Evolutionary conservation across 2,797 vertebrate genomes (phyloP), one percentile per base, ranked within the genome.

Genomic region (Calcarius lapponicus): DNA sequence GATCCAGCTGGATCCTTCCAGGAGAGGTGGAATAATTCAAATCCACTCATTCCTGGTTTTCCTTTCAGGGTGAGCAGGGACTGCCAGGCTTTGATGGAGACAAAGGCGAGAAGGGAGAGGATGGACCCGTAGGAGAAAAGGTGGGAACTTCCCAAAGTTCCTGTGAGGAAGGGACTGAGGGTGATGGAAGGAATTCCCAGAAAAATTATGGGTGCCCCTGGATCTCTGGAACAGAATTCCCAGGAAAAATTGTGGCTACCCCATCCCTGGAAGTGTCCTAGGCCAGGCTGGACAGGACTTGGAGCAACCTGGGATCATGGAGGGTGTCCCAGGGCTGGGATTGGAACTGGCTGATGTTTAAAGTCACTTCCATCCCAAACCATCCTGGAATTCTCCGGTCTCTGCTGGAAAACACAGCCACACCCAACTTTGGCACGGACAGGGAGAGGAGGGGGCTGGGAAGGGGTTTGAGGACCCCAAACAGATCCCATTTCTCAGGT

Each of bases 61-160:
- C 48, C 58, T 64, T 83, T 36, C 89, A 99, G 99, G 99, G 99
- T 10, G 98, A 98, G 36, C 97, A 67, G 80, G 99, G 99, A 6
- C 96, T 95, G 17, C 98, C 99, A 1, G 99, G 99, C 10, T 99
- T 99, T 96, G 99, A 99, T 6, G 99, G 99, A 14, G 99, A 99
- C 97, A 99, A 99, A 98, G 99, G 99, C 47, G 99, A 99, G 94
- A 99, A 99, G 95, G 99, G 99, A 25, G 99, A 99, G 91, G 99
- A 99, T 4, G 99, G 99, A 7, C 98, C 99, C 15, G 95, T 97
- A 32, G 99, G 99, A 83, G 93, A 98, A 50, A 99, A 99, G 98
- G 99, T 99, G 96, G 7, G 90, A 82, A 42, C 2, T 22, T 28
- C 61, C 45, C 32, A 15, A 51, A 50, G 2, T 40, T 13, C 25